phyloP scores from a whole-genome alignment of 2,888 invertebrate species.

The Cheilosia impressa region DNA sequence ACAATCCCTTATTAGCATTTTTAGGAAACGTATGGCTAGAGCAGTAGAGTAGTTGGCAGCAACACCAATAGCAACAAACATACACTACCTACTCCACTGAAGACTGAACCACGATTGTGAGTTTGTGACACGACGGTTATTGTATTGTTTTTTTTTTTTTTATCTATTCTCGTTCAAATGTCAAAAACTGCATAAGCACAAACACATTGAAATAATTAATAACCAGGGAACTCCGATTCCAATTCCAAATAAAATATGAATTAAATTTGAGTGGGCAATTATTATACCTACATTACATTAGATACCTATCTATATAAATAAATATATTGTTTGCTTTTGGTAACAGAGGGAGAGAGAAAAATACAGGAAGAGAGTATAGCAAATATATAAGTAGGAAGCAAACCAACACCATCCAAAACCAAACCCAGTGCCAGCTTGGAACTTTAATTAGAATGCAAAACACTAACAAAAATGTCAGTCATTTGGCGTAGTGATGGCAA shows the following conservation, averaged over 20 bases:
- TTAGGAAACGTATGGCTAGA: too few species aligned
- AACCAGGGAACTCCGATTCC: slow-evolving; percentile 45
- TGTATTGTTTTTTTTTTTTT: slow-evolving; percentile 14
- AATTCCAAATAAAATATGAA: neutral
- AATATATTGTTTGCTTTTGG: slow-evolving; percentile 1
- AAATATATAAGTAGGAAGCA: slow-evolving; percentile 24
- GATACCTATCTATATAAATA: too few species aligned
- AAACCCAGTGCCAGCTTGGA: slow-evolving; percentile 59
- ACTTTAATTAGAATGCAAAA: slow-evolving; percentile 62
- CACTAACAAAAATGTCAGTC: slow-evolving; percentile 50
- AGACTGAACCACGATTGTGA: slow-evolving; percentile 44
- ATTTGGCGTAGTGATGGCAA: neutral
- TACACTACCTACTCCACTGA: neutral
- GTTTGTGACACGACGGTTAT: slow-evolving; percentile 21
- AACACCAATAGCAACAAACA: neutral
- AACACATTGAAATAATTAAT: slow-evolving; percentile 41
- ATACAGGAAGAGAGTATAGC: slow-evolving; percentile 25
- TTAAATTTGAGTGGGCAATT: neutral
- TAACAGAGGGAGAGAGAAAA: slow-evolving; percentile 22
- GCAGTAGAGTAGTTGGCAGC: neutral
- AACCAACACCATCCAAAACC: slow-evolving; percentile 4
- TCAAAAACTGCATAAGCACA: slow-evolving; percentile 19
- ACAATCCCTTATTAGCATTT: slow-evolving; percentile 10
- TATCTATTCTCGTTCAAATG: slow-evolving; percentile 40
- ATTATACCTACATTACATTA: too few species aligned